phyloP scores from a whole-genome alignment of 2,888 invertebrate species.

The Leptura quadrifasciata region DNA sequence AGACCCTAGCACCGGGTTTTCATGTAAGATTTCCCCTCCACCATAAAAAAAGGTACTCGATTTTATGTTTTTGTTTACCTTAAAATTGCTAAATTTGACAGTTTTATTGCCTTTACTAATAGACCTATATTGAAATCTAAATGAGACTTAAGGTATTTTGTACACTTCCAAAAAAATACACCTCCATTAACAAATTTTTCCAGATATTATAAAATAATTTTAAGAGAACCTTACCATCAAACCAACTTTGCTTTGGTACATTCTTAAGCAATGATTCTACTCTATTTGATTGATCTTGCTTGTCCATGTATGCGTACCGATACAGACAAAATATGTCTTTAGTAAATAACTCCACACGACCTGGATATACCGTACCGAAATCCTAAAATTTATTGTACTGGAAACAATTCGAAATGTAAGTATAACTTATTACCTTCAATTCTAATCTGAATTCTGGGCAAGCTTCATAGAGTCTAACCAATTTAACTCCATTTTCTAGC shows the following conservation, averaged over 20 bases:
- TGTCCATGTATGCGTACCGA: slow-evolving; percentile 78
- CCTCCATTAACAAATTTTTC: too few relatives aligned
- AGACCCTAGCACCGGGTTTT: too few relatives aligned
- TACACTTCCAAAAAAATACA: too few relatives aligned
- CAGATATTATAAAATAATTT: too few relatives aligned
- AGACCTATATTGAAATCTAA: too few relatives aligned
- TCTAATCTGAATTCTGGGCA: slow-evolving; percentile 74
- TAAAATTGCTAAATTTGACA: too few relatives aligned
- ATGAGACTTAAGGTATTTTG: too few relatives aligned
- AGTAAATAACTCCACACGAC: slow-evolving; percentile 72
- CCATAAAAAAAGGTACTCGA: too few relatives aligned
- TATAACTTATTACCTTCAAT: slow-evolving; percentile 70
- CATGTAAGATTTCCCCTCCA: too few relatives aligned
- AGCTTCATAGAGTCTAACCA: slow-evolving; percentile 79
- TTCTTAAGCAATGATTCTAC: slow-evolving; percentile 76
- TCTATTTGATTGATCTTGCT: slow-evolving; percentile 76
- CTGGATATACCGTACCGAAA: slow-evolving; percentile 45
- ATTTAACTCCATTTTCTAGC: slow-evolving; percentile 74
- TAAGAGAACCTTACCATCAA: slow-evolving; percentile 71
- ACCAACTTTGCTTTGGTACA: slow-evolving; percentile 73
- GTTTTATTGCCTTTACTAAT: too few relatives aligned
- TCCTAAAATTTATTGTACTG: slow-evolving; percentile 51
- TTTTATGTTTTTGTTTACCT: too few relatives aligned
- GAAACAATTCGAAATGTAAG: slow-evolving; percentile 16
- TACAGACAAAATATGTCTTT: slow-evolving; percentile 78